Evolutionary conservation across 2,113 vertebrate genomes (phyloP), one percentile per base, ranked within the genome.

Genomic region (Gobius niger): DNA sequence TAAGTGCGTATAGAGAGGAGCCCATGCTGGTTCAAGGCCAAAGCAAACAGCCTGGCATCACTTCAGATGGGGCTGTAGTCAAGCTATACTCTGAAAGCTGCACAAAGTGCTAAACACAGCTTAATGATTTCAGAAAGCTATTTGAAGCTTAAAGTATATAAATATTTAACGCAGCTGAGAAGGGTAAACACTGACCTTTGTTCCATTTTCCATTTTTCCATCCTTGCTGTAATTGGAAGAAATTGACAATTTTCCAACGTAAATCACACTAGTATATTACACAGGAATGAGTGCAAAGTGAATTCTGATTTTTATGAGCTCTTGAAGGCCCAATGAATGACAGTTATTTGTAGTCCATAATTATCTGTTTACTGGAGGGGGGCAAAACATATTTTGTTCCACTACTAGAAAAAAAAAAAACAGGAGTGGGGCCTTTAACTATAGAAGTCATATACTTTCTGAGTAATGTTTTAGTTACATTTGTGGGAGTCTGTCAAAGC

Each of bases 41-140:
- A 68, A 13, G 69, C 59, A 70, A 78, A 68, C 47, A 54, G 70
- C 70, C 72, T 81, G 76, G 73, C 82, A 65, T 42, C 7, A 66
- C 66, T 76, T 72, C 80, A 76, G 59, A 70, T n/a, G 0, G 41
- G 14, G 64, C 54, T 70, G 42, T 47, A 63, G 75, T 78, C 62
- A 73, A 49, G 16, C 24, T 64, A 59, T 47, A 44, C 13, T n/a
- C 0, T 54, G 34, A 13, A 34, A 46, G 2, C 0, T 57, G 0
- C 12, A 14, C 60, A 67, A 73, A 40, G 47, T 73, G 70, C 60
- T 3, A 1, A 10, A 46, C 14, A 0, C 67, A 47, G 61, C 3
- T 49, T 81, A 76, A 75, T 77, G 47, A 77, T 69, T 81, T 71
- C 61, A 64, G 52, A 44, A 51, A 67, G 75, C 18, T 49, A 46